phyloP scores from a whole-genome alignment of 1,140 invertebrate genomes.

The Tetragnatha versicolor region DNA sequence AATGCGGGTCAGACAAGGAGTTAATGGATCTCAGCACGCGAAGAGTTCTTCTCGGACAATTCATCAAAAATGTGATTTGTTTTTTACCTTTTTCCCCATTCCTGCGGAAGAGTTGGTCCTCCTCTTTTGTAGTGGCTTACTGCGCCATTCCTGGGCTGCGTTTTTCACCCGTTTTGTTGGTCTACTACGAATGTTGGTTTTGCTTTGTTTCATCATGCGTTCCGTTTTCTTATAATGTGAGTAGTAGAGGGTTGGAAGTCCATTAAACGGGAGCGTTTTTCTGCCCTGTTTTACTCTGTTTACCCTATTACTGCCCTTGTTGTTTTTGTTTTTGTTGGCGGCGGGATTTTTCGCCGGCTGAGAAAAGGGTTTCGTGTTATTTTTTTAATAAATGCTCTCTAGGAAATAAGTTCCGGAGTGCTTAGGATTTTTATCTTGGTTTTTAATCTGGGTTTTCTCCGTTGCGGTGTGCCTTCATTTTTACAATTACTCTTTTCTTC shows the following conservation, averaged over 20 bases:
- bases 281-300: constrained; percentile 31
- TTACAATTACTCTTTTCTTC: too few species aligned
- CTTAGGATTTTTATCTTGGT: too few species aligned
- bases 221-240: constrained; percentile 26
- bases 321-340: background rate
- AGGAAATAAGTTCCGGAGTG: too few species aligned
- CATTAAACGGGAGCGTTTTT: constrained; percentile 41
- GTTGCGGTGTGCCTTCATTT: too few species aligned
- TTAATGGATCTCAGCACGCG: constrained; percentile 48
- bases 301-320: constrained; percentile 22
- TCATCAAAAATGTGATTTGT: constrained; percentile 53
- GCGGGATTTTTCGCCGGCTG: background rate
- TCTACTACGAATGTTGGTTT: background rate
- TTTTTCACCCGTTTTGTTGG: background rate
- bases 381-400: too few species aligned
- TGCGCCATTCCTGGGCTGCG: background rate
- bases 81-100: constrained; percentile 20
- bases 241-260: constrained; percentile 33
- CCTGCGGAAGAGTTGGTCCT: background rate
- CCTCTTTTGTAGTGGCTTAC: background rate
- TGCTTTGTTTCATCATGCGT: background rate
- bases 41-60: constrained; percentile 47
- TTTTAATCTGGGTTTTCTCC: too few species aligned
- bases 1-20: constrained; percentile 49
- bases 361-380: too few species aligned